These are phyloP conservation scores for Leptura quadrifasciata DNA, from an alignment of 2,888 invertebrate species.

Conservation along the genomic window DNA sequence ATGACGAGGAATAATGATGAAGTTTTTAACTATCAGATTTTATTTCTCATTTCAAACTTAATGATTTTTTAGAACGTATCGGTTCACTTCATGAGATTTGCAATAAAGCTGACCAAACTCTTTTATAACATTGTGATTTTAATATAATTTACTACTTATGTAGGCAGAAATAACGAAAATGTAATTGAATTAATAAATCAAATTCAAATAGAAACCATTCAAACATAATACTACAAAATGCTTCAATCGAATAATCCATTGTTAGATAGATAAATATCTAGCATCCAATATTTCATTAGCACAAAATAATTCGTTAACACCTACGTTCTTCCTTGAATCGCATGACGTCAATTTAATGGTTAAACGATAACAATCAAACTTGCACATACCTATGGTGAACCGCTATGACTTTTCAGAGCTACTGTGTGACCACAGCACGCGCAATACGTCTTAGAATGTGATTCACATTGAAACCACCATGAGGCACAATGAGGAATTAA, in stretches of 20 bases:
- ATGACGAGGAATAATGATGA: no score
- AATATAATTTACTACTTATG: not conserved
- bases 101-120: not conserved
- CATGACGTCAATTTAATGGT: constrained; percentile 40
- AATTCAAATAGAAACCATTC: constrained; percentile 12
- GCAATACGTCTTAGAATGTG: constrained; percentile 37
- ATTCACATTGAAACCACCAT: constrained; percentile 34
- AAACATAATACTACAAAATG: constrained; percentile 3
- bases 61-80: not conserved
- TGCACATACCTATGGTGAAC: constrained; percentile 35
- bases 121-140: not conserved
- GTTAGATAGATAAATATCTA: constrained; percentile 15
- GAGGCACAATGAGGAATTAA: constrained; percentile 21
- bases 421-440: constrained; percentile 42
- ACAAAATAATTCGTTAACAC: constrained; percentile 40
- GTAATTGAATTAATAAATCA: constrained; percentile 26
- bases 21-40: no score
- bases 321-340: constrained; percentile 36
- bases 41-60: no score
- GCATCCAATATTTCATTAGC: constrained; percentile 39
- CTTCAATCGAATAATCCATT: constrained; percentile 4
- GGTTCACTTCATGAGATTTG: not conserved
- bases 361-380: constrained; percentile 41
- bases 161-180: constrained; percentile 8
- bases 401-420: constrained; percentile 42